Evolutionary conservation across 1,140 invertebrate species (phyloP).

Genomic region (Solen grandis): DNA sequence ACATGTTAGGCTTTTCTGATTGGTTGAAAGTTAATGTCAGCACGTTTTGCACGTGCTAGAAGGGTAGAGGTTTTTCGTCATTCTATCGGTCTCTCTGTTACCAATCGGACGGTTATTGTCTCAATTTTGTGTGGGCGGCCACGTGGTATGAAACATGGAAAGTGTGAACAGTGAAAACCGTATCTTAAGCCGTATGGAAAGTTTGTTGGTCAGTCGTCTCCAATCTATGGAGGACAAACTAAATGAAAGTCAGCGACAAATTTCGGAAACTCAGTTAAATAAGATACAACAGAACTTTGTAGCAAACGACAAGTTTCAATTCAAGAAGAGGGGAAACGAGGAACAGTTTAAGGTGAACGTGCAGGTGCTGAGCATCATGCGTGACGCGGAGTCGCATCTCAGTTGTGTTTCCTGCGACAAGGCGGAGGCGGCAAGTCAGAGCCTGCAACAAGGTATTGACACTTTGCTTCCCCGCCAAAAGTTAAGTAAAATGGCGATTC

Average conservation of each 20-base stretch:
- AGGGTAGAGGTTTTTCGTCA: too few species aligned
- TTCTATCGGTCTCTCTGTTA: too few species aligned
- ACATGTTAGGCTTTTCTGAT: too few species aligned
- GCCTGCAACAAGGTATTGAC: constrained; percentile 1
- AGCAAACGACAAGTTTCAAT: neutral
- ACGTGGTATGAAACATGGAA: too few species aligned
- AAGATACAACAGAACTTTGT: neutral
- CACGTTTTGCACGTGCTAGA: too few species aligned
- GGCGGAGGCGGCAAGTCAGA: neutral
- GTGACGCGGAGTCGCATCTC: neutral
- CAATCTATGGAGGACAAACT: too few species aligned
- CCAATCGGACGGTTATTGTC: too few species aligned
- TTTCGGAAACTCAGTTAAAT: neutral
- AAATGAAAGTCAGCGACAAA: neutral
- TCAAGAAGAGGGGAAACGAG: constrained; percentile 4
- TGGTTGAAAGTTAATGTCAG: too few species aligned
- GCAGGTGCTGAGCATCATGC: neutral
- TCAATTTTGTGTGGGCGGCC: too few species aligned
- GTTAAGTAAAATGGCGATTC: constrained; percentile 2
- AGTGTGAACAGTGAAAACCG: too few species aligned
- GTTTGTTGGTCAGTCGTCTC: too few species aligned
- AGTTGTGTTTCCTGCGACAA: neutral
- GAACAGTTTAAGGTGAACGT: neutral
- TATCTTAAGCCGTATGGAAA: too few species aligned
- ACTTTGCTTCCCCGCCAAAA: neutral